These are phyloP conservation scores for Leptopterna dolabrata DNA, from an alignment of 2,888 invertebrate genomes.

Conservation along the genomic window DNA sequence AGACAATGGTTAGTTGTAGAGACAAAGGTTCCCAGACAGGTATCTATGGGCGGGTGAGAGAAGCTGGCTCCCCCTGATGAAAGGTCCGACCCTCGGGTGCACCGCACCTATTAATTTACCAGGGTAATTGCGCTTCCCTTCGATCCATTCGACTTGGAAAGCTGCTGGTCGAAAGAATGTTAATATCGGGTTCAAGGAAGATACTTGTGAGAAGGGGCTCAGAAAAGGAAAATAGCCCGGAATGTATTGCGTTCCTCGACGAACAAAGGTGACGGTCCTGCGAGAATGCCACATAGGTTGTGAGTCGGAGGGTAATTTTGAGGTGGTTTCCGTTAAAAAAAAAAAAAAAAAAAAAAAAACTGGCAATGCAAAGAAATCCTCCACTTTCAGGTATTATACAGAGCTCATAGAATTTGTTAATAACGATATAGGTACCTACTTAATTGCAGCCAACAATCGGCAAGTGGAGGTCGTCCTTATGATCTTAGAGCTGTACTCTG, in stretches of 20 bases:
- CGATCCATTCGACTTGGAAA: not conserved
- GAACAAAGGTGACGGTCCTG: not conserved
- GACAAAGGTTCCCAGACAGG: not conserved
- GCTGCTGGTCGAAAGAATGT: not conserved
- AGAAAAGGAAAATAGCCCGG: not conserved
- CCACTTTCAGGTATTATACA: not conserved
- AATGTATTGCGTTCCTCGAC: not conserved
- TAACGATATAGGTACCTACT: too few relatives aligned
- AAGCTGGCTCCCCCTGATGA: not conserved
- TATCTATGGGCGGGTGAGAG: not conserved
- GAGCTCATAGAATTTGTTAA: too few relatives aligned
- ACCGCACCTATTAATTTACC: constrained; percentile 6
- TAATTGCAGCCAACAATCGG: too few relatives aligned
- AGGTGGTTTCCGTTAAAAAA: not conserved
- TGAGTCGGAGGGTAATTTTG: not conserved
- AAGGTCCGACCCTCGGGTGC: not conserved
- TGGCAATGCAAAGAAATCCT: not conserved
- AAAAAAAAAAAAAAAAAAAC: too few relatives aligned
- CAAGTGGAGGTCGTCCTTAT: too few relatives aligned
- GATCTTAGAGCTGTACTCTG: too few relatives aligned
- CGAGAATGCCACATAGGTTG: not conserved
- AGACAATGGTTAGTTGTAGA: not conserved
- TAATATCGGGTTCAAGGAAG: not conserved
- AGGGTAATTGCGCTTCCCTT: not conserved
- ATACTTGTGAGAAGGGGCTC: not conserved